Evolutionary conservation across 30 jellyfish, hydroid and myxozoan species (phyloP), one percentile per base, ranked within the genome.

Genomic region (Hydractinia echinata): DNA sequence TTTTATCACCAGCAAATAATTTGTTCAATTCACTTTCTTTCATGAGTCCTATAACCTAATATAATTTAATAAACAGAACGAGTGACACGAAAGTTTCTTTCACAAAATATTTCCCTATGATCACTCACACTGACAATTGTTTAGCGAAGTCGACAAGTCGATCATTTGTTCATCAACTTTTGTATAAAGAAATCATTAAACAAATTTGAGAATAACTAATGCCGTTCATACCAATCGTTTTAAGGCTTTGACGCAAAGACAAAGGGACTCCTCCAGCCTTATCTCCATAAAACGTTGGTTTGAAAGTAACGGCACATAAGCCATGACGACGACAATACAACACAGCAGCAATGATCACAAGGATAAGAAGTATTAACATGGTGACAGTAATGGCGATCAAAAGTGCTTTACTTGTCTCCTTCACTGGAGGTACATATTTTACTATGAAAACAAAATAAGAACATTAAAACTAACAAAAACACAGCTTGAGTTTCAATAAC

Each of bases 181-280:
- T 64, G 19, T 64, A 3, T 13, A 64, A 44, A 64, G 4, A 64
- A 7, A 7, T n/a, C 74, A 64, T 6, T 64, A 64, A 64, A 64
- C 44, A 30, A 30, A 30, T 0, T 30, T 30, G 18, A 7, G 74
- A 51, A 7, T 64, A 13, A n/a, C 18, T 7, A n/a, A n/a, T 64
- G 0, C 69, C 15, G 11, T 8, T 18, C 81, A n/a, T 21, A 71
- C 81, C 81, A 20, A 50, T 18, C n/a, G 55, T 39, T 58, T 50
- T 71, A 30, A 71, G n/a, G 69, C 81, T 71, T 71, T 50, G 55
- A 8, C 81, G 81, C 69, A 71, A 71, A 8, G 81, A 71, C n/a
- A 71, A 71, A 11, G 81, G 55, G 49, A 71, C 39, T 18, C 60
- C 61, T 8, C 60, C 81, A 20, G 30, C 52, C 49, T 64, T 51